Base-by-base conservation (phyloP, 2,113 vertebrate species). In the Salminus brasiliensis region DNA sequence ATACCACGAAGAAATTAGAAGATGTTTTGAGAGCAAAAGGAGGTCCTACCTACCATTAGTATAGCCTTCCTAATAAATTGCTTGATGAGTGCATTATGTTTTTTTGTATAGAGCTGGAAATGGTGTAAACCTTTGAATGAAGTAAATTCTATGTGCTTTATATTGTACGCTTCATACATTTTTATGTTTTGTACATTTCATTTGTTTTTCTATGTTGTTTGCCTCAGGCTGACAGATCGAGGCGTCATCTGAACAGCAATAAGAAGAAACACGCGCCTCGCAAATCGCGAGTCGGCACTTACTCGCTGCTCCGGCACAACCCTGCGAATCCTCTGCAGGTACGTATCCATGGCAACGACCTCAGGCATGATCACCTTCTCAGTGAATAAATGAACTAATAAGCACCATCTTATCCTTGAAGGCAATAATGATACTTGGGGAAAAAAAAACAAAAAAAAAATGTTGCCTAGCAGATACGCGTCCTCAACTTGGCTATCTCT, bases 281-380 rank as follows among this genome's bases (percentile, higher is more conserved):
- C 15, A 80, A 49, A 52, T 77, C 82, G 45, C 73, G 78, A 30
- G 45, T 80, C 6, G 82, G 82, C 30, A 80, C 73, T 59, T 66
- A 63, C 41, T 84, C 82, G 10, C 74, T 84, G 34, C 82, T 84
- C 53, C 53, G 43, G 12, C 60, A 77, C 74, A 69, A 80, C 41
- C 43, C 11, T 0, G 53, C 16, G 25, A 73, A 8, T 29, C 53
- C 74, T 68, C 52, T 80, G 41, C 73, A 76, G 55, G 82, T 83
- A 34, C 3, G 68, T 80, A 77, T 68, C 52, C 18, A 27, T 53
- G 13, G 39, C 53, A 78, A 67, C 23, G 1, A 27, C 13, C 34
- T 2, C 15, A 36, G 23, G 39, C 45, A 67, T n/a, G 47, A 68
- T 53, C 23, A 25, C 29, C 18, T 3, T 65, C 63, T 12, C 21